phyloP scores from a whole-genome alignment of 1,140 invertebrate genomes.

The Magallana gigas region DNA sequence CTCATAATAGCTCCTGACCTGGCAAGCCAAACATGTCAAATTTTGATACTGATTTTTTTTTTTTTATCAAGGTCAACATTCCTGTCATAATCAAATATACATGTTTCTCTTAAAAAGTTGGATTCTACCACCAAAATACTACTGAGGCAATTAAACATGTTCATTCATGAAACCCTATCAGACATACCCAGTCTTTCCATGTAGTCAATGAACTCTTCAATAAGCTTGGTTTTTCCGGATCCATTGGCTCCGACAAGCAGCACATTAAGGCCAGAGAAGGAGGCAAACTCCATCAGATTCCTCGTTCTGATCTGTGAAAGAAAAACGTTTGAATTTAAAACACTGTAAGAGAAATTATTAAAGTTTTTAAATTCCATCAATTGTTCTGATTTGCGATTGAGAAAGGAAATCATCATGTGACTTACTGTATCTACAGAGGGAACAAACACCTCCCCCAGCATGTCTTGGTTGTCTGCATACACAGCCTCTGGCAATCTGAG shows the following conservation, averaged over 20 bases:
- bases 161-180: not conserved
- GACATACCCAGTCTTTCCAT: constrained; percentile 68
- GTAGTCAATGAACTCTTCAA: constrained; percentile 75
- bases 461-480: constrained; percentile 75
- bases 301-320: constrained; percentile 72
- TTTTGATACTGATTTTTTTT: no score
- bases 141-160: no score
- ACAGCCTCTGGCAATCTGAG: constrained; percentile 68
- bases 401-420: not conserved
- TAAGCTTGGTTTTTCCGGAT: constrained; percentile 79
- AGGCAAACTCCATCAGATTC: constrained; percentile 78
- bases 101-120: not conserved
- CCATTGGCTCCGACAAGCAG: constrained; percentile 79
- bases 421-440: constrained; percentile 78
- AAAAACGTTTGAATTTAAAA: not conserved
- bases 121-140: no score
- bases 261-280: constrained; percentile 76
- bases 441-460: constrained; percentile 78
- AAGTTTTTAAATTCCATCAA: no score
- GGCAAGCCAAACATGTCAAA: no score
- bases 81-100: not conserved
- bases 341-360: no score
- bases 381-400: no score
- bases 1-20: no score
- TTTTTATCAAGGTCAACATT: no score